phyloP scores from a whole-genome alignment of 2,888 invertebrate genomes.

The Seira sanloemensis region DNA sequence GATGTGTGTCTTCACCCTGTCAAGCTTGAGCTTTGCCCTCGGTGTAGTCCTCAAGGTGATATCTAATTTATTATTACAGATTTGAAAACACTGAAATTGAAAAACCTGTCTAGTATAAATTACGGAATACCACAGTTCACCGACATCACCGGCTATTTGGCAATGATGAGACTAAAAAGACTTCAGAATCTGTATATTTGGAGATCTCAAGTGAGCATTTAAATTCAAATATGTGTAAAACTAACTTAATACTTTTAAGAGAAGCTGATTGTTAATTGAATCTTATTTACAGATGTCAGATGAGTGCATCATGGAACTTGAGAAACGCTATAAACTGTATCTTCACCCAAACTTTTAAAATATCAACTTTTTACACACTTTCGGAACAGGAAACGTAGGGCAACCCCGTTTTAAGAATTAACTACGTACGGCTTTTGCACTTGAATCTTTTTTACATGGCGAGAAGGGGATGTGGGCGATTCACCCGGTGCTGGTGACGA shows the following conservation, averaged over 20 bases:
- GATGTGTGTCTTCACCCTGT: slow-evolving; percentile 52
- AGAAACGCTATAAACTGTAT: slow-evolving; percentile 41
- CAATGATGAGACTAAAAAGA: slow-evolving; percentile 41
- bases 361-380: neutral
- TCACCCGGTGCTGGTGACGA: neutral
- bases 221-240: neutral
- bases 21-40: slow-evolving; percentile 43
- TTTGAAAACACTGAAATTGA: slow-evolving; percentile 58
- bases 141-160: slow-evolving; percentile 59
- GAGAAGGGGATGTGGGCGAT: slow-evolving; percentile 40
- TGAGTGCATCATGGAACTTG: slow-evolving; percentile 47
- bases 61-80: slow-evolving; percentile 45
- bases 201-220: slow-evolving; percentile 52
- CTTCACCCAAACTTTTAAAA: slow-evolving; percentile 51
- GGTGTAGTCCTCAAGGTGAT: slow-evolving; percentile 46
- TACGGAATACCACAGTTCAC: slow-evolving; percentile 60
- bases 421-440: neutral
- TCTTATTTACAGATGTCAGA: slow-evolving; percentile 54
- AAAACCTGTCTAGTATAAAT: slow-evolving; percentile 55
- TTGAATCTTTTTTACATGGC: slow-evolving; percentile 26
- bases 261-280: neutral
- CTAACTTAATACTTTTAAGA: slow-evolving; percentile 10
- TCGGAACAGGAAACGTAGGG: no score
- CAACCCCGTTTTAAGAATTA: no score
- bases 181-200: slow-evolving; percentile 50